These are phyloP conservation scores for Candoia aspera DNA, from an alignment of 2,113 vertebrate species.

Conservation along the genomic window DNA sequence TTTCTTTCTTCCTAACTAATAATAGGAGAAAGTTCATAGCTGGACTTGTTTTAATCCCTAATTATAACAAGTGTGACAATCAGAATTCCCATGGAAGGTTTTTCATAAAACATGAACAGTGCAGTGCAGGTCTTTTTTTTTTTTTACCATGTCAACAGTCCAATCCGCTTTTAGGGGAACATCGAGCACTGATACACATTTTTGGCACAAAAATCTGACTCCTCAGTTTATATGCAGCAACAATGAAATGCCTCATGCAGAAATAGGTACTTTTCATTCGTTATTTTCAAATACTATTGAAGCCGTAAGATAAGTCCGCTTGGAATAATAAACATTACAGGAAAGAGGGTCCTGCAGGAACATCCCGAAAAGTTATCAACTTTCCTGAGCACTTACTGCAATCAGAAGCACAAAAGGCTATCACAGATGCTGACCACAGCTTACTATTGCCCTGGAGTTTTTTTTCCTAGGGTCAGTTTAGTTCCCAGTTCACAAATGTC, in stretches of 20 bases:
- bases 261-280: not conserved
- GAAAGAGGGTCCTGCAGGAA: not conserved
- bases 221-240: not conserved
- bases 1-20: not conserved
- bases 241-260: not conserved
- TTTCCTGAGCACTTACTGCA: not conserved
- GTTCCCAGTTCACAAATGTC: not conserved
- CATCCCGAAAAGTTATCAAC: not conserved
- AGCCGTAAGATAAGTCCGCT: not conserved
- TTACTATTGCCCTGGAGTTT: not conserved
- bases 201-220: not conserved
- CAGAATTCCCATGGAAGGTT: too few relatives aligned
- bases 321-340: not conserved
- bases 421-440: not conserved
- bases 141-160: not conserved
- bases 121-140: not conserved
- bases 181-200: not conserved
- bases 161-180: not conserved
- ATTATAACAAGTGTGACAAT: not conserved
- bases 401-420: not conserved
- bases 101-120: not conserved
- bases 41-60: not conserved
- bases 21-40: not conserved
- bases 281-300: not conserved
- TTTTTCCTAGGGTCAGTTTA: not conserved